Percentiles rank a stretch among this genome's conserved stretches.
Conservation (phyloP, 2,888 invertebrate genomes). For the Athalia rosae region DNA sequence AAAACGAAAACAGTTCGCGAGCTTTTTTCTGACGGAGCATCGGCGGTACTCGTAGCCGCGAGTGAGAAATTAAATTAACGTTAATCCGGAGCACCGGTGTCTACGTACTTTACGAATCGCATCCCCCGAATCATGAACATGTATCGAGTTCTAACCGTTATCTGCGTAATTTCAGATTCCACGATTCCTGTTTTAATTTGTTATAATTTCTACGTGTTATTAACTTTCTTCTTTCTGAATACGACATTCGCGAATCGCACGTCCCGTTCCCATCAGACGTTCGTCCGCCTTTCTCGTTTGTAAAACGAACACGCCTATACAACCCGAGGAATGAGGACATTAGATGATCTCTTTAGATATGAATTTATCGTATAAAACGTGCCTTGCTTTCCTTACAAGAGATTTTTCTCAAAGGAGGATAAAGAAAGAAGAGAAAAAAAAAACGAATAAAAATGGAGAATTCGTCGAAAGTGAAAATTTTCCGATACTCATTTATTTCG, state of each 20-base stretch:
- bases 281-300: too few species aligned
- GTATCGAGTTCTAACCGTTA: conserved; percentile 54
- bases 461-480: too few species aligned
- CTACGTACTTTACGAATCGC: conserved; percentile 52
- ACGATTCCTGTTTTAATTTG: conserved; percentile 30
- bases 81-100: conserved; percentile 67
- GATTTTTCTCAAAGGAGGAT: background rate
- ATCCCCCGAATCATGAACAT: conserved; percentile 45
- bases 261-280: too few species aligned
- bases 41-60: conserved; percentile 61
- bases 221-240: too few species aligned
- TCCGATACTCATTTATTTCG: too few species aligned
- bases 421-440: too few species aligned
- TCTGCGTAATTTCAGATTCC: conserved; percentile 68
- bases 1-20: too few species aligned
- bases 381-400: background rate
- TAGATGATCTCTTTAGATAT: conserved; percentile 24
- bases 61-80: conserved; percentile 71
- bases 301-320: too few species aligned
- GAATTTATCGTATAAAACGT: background rate
- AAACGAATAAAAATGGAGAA: too few species aligned
- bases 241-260: too few species aligned
- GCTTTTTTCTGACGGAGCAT: conserved; percentile 9
- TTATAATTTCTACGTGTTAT: too few species aligned
- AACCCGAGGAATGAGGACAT: conserved; percentile 37